Conservation (phyloP, 2,888 invertebrate genomes). For the Noctua fimbriata region DNA sequence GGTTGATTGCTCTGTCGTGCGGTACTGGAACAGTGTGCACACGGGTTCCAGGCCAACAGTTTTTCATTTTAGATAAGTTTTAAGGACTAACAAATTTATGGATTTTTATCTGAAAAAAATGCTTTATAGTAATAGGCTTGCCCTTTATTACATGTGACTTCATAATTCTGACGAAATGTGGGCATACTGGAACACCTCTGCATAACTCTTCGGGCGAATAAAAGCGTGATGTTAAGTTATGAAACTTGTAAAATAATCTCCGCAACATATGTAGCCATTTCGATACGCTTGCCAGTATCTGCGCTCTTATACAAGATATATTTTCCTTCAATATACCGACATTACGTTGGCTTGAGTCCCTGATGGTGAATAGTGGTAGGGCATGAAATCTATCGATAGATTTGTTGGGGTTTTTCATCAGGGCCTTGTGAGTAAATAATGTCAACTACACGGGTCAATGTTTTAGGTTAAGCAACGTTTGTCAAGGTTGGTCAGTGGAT, state of each 20-base stretch:
- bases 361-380: conserved; percentile 67
- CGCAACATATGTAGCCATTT: conserved; percentile 23
- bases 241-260: not conserved
- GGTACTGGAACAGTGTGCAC: too few species aligned
- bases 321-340: conserved; percentile 78
- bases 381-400: conserved; percentile 26
- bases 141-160: too few species aligned
- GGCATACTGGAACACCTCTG: not conserved
- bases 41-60: too few species aligned
- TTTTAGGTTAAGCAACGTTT: not conserved
- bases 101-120: too few species aligned
- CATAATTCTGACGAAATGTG: too few species aligned
- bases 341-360: conserved; percentile 75
- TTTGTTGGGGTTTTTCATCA: not conserved
- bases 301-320: conserved; percentile 68
- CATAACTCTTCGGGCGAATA: not conserved
- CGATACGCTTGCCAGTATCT: conserved; percentile 37
- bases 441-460: not conserved
- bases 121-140: too few species aligned
- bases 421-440: not conserved
- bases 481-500: not conserved
- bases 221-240: not conserved
- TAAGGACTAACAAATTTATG: too few species aligned
- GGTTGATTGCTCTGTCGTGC: too few species aligned
- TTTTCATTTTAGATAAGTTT: too few species aligned